phyloP scores from a whole-genome alignment of 2,888 invertebrate genomes.

The Saturnia pavonia region DNA sequence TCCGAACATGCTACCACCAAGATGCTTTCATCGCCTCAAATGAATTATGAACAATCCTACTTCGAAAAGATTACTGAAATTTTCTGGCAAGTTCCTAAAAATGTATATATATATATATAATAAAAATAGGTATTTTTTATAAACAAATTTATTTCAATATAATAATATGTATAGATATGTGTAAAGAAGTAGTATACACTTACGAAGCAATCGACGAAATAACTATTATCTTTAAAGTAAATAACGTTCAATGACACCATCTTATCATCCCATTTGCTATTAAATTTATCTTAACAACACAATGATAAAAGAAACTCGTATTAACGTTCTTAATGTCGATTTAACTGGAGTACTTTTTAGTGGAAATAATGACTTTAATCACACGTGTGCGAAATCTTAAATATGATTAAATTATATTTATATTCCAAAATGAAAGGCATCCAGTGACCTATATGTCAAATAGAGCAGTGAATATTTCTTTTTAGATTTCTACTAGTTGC shows the following conservation, averaged over 20 bases:
- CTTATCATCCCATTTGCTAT: constrained; percentile 44
- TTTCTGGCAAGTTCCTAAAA: not conserved
- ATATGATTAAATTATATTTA: not conserved
- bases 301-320: constrained; percentile 8
- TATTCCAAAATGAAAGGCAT: not conserved
- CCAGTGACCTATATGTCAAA: not conserved
- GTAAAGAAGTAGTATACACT: not conserved
- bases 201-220: constrained; percentile 19
- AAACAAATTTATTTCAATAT: not conserved
- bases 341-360: not conserved
- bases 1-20: not conserved
- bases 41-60: not conserved
- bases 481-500: not conserved
- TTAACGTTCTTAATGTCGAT: not conserved
- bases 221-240: constrained; percentile 41
- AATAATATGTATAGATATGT: not conserved
- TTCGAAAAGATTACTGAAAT: not conserved
- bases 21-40: not conserved
- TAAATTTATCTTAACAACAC: constrained; percentile 32
- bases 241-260: constrained; percentile 53
- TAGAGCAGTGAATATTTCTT: not conserved
- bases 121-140: not conserved
- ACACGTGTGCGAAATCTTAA: not conserved
- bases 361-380: not conserved
- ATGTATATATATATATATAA: not conserved